These are phyloP conservation scores for Harpalus rubripes DNA, from an alignment of 2,888 invertebrate species.

Conservation along the genomic window DNA sequence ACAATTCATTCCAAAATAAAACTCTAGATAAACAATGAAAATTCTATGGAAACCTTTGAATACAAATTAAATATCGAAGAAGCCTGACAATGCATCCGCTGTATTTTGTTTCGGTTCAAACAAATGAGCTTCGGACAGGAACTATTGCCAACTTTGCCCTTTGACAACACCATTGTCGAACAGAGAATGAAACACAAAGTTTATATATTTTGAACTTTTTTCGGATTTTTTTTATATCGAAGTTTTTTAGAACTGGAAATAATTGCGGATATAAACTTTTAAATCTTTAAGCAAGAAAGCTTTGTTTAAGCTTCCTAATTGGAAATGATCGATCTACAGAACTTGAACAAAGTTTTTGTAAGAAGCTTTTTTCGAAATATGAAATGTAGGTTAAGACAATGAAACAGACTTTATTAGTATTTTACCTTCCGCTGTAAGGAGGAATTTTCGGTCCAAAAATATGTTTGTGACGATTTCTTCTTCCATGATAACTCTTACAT, in stretches of 20 bases:
- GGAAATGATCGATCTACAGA: not conserved
- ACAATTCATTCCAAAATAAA: too few species aligned
- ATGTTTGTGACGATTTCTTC: too few species aligned
- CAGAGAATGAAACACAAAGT: not conserved
- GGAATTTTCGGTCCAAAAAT: too few species aligned
- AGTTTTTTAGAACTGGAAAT: not conserved
- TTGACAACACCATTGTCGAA: constrained; percentile 3
- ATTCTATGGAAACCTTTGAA: constrained; percentile 48
- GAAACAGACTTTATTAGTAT: too few species aligned
- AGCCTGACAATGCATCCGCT: constrained; percentile 42
- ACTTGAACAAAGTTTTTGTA: not conserved
- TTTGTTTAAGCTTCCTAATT: not conserved
- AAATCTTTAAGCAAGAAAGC: not conserved
- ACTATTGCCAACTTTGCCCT: constrained; percentile 41
- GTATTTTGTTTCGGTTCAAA: constrained; percentile 33
- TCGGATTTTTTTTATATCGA: not conserved
- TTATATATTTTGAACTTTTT: not conserved
- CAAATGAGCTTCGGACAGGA: constrained; percentile 25
- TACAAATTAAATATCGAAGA: constrained; percentile 47
- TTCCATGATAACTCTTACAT: too few species aligned
- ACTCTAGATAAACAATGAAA: not conserved
- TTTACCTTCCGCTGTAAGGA: too few species aligned
- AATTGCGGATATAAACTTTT: not conserved
- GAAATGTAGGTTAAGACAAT: too few species aligned
- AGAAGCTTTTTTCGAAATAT: not conserved